Evolutionary conservation across 2,797 vertebrate species (phyloP).

Genomic region (Cirrhinus molitorella): DNA sequence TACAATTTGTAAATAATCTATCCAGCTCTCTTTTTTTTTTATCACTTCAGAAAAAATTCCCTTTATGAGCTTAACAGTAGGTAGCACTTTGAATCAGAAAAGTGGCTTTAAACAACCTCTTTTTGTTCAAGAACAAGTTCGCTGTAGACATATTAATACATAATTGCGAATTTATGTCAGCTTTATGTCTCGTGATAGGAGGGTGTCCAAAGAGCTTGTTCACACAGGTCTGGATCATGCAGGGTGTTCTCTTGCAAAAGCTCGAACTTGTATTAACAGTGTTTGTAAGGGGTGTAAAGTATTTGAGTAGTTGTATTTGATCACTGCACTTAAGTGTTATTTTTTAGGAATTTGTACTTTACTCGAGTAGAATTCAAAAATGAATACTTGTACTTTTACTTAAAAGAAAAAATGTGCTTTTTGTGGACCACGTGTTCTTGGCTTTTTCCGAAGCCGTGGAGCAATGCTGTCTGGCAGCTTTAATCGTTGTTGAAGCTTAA

Average conservation of each 20-base stretch:
- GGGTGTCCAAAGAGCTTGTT: not conserved
- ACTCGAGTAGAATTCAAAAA: too few relatives aligned
- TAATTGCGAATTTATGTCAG: not conserved
- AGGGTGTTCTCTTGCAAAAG: not conserved
- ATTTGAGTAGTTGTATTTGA: too few relatives aligned
- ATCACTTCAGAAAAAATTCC: too few relatives aligned
- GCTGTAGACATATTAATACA: not conserved
- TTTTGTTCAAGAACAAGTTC: not conserved
- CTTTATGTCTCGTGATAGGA: not conserved
- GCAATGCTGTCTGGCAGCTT: conserved; percentile 2
- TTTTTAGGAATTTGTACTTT: too few relatives aligned
- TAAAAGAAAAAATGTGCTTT: too few relatives aligned
- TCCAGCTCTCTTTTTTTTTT: too few relatives aligned
- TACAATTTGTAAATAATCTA: too few relatives aligned
- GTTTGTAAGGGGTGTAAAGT: too few relatives aligned
- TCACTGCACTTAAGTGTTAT: too few relatives aligned
- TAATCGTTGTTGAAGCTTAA: not conserved
- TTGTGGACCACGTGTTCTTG: not conserved
- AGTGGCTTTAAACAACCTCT: not conserved
- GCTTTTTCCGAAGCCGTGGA: not conserved
- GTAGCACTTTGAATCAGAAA: not conserved
- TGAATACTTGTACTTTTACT: too few relatives aligned
- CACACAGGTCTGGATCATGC: not conserved
- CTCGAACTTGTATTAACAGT: not conserved
- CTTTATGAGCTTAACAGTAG: not conserved